Evolutionary conservation across 1,140 invertebrate genomes (phyloP), one percentile per base, ranked within the genome.

Genomic region (Parasteatoda tepidariorum): DNA sequence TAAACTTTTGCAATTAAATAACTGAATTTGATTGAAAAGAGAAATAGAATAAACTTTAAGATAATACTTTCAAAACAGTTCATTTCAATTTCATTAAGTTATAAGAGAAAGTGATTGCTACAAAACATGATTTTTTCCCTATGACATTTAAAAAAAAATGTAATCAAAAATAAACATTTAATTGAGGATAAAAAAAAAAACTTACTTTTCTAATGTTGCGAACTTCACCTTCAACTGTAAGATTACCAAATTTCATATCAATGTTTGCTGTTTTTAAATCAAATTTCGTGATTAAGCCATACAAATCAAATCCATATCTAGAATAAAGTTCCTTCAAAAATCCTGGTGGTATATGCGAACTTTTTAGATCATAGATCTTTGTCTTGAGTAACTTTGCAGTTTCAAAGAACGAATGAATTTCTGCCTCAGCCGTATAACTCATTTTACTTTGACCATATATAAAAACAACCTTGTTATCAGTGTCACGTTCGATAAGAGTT

Each of bases 241-340:
- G 34, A 7, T 13, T 64, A 13, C 48, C 33, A 28, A 9, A 18
- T 1, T 9, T 7, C 13, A 34, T 22, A 59, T 84, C 59, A 6
- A 84, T 3, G 15, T 48, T 18, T 24, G 67, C 83, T 15, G 4
- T 15, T 31, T 48, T 62, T 7, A 84, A 66, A 24, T 26, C 28
- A 41, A 48, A 79, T 22, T 48, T 13, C 7, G 48, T 33, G 13
- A 78, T 22, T 26, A 84, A 84, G 15, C 31, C 34, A 41, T 62
- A 9, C 34, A 84, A 71, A 54, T 73, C 55, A 18, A 55, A 62
- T 13, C 74, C 74, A 71, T 79, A 84, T 24, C 62, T 41, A 18
- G 24, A 54, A 28, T 67, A 71, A 9, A 84, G 33, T 11, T 3
- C 5, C 55, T 84, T 84, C 24, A 71, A 34, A 71, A 84, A 84